These are phyloP conservation scores for Epizoanthus scotinus DNA, from an alignment of 92 coral and sea anemone genomes.

Conservation along the genomic window DNA sequence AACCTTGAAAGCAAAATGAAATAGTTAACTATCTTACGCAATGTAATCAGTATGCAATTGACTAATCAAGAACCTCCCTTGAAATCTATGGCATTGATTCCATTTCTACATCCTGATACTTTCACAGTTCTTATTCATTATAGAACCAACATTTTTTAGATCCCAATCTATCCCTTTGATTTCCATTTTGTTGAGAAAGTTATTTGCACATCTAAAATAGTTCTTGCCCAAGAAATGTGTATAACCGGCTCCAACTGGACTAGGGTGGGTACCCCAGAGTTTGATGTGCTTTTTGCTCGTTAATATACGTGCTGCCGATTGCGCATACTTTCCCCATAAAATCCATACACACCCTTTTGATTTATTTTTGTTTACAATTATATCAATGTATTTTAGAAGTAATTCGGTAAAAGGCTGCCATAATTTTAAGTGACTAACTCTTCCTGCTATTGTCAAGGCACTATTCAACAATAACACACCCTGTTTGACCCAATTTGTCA, in stretches of 20 bases:
- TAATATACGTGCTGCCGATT: background rate
- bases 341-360: background rate
- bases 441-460: conserved; percentile 16
- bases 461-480: conserved; percentile 36
- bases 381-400: background rate
- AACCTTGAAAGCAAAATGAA: too few species aligned
- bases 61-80: too few species aligned
- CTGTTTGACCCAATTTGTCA: conserved; percentile 5
- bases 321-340: conserved; percentile 15
- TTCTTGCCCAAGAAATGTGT: conserved; percentile 11
- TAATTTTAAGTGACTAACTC: background rate
- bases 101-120: too few species aligned
- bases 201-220: conserved; percentile 32
- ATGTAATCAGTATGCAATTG: too few species aligned
- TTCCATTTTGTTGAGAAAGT: background rate
- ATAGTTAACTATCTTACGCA: too few species aligned
- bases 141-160: background rate
- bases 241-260: background rate
- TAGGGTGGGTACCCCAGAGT: conserved; percentile 20
- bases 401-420: background rate
- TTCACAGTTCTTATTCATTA: background rate
- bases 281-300: background rate
- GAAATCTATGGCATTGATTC: too few species aligned
- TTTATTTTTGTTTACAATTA: background rate
- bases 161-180: background rate